Percentiles rank a stretch among this genome's conserved stretches.
phyloP scores from a whole-genome alignment of 2,888 invertebrate species.

The Crossocerus cetratus region DNA sequence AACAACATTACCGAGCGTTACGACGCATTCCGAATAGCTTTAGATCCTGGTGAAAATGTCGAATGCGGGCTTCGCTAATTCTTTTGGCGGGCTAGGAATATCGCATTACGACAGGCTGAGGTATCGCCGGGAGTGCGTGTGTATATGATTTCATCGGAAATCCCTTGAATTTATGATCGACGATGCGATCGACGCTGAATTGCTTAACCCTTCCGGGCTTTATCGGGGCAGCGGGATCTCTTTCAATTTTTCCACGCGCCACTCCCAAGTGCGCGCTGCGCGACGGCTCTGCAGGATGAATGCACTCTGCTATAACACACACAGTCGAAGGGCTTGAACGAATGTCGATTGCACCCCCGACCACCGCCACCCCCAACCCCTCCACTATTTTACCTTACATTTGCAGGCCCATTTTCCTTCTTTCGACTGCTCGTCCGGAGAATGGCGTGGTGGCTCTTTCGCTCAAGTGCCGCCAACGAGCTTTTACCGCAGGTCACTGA shows the following conservation, averaged over 20 bases:
- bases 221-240: constrained; percentile 8
- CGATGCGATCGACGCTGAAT: no score
- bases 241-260: constrained; percentile 41
- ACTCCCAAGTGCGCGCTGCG: constrained; percentile 22
- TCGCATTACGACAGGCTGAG: no score
- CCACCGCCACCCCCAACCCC: not conserved
- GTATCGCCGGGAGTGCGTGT: no score
- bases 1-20: no score
- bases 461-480: constrained; percentile 33
- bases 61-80: no score
- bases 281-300: constrained; percentile 27
- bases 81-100: no score
- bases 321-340: constrained; percentile 28
- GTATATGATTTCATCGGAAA: no score
- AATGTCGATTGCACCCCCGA: constrained; percentile 34
- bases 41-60: no score
- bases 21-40: no score
- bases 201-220: no score
- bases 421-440: constrained; percentile 24
- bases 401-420: constrained; percentile 43
- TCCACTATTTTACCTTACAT: constrained; percentile 38
- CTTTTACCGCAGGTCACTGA: constrained; percentile 44
- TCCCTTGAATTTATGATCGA: no score
- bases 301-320: constrained; percentile 28
- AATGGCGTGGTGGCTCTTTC: constrained; percentile 36